Base-by-base conservation (phyloP, 2,888 invertebrate species). In the Campoplex capitator region DNA sequence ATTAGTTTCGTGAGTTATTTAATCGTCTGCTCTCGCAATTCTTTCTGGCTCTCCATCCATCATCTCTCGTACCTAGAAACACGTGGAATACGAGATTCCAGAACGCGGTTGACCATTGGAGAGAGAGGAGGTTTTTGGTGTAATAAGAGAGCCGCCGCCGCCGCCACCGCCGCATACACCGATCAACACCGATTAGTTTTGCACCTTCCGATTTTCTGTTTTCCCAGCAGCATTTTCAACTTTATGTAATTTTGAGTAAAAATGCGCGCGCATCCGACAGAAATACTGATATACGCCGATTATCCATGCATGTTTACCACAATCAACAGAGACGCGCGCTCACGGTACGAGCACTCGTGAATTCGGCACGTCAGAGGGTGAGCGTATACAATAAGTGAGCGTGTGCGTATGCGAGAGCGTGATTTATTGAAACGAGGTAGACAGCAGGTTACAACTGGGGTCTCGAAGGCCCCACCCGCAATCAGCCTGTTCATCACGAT, bases 351-450 rank as follows among this genome's bases (percentile, higher is more conserved):
- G 75, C n/a, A n/a, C 28, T 48, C 18, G 45, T 45, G 23, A 62
- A 58, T 75, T 51, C 54, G 75, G 62, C 71, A 62, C 65, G 67
- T 23, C 23, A 73, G 83, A 86, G 88, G 88, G 32, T 32, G 6
- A 1, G 32, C 32, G 32, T 28, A 3, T 3, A 11, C 3, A 13
- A 13, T 28, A 28, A 3, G 62, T 32, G 32, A 32, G 13, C 16
- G 7, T 7, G 62, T 16, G 58, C 3, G n/a, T 51, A 0, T 79
- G 38, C 3, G 65, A 6, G 78, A n/a, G 45, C 23, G 18, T 89
- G 90, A 90, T 90, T 90, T 90, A 90, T 90, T 89, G 90, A 90
- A 90, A 89, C 88, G 88, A 86, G 89, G 86, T 80, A 85, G 88
- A 88, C 89, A 88, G 84, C 83, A 86, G 88, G 88, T 88, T 88